phyloP scores from a whole-genome alignment of 2,113 vertebrate genomes.

The Ginglymostoma cirratum region DNA sequence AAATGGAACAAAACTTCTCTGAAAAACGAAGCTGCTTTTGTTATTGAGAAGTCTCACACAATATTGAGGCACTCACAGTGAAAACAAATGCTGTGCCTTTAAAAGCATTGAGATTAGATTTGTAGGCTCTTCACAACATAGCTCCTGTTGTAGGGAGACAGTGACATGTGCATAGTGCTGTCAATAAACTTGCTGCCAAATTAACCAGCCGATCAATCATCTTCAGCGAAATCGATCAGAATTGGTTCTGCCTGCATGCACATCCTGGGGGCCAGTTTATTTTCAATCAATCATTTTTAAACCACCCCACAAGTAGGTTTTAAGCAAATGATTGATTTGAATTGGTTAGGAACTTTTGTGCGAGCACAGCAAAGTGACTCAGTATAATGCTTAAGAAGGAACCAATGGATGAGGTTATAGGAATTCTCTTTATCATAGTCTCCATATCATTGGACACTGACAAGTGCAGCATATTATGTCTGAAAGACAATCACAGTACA shows the following conservation, averaged over 20 bases:
- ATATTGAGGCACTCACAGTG: neutral
- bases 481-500: neutral
- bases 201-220: slow-evolving; percentile 32
- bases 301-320: slow-evolving; percentile 32
- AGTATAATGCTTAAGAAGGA: neutral
- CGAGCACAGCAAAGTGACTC: neutral
- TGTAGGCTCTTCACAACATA: neutral
- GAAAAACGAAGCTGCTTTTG: neutral
- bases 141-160: neutral
- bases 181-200: slow-evolving; percentile 29
- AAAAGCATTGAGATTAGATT: slow-evolving; percentile 20
- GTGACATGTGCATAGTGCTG: slow-evolving; percentile 15
- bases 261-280: slow-evolving; percentile 23
- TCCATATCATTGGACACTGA: neutral
- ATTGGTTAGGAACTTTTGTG: neutral
- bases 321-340: slow-evolving; percentile 28
- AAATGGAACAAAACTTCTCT: neutral
- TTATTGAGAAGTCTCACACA: neutral
- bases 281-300: slow-evolving; percentile 36
- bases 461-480: neutral
- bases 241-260: slow-evolving; percentile 29
- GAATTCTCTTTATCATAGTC: neutral
- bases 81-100: neutral
- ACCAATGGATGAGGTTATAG: neutral
- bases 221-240: slow-evolving; percentile 25